A percentile compares a stretch with the other conserved stretches of the same genome.
phyloP scores from a whole-genome alignment of 2,797 vertebrate genomes.

The Loris lydekkerianus region DNA sequence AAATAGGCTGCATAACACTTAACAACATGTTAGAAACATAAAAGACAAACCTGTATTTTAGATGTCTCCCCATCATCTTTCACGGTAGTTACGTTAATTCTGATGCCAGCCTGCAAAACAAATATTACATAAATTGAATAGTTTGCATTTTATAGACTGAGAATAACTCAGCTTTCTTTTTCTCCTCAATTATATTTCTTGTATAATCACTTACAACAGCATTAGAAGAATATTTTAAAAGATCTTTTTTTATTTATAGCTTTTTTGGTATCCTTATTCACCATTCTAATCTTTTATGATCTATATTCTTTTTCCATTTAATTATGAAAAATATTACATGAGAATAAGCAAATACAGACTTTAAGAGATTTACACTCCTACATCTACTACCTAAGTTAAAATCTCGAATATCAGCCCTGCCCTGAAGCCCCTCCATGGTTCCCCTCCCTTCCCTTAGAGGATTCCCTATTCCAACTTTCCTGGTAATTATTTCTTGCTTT shows the following conservation, averaged over 20 bases:
- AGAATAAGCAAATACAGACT: not conserved
- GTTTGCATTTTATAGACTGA: not conserved
- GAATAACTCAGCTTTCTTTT: not conserved
- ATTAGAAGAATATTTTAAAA: not conserved
- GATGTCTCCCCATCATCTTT: slow-evolving; percentile 88
- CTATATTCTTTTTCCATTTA: slow-evolving; percentile 17
- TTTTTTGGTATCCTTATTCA: not conserved
- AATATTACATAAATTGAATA: not conserved
- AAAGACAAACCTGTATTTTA: slow-evolving; percentile 87
- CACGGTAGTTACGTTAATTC: slow-evolving; percentile 92
- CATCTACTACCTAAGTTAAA: not conserved
- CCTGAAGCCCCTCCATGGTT: not conserved
- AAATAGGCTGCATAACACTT: slow-evolving; percentile 20
- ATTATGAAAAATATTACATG: not conserved
- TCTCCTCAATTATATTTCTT: not conserved
- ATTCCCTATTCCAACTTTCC: not conserved
- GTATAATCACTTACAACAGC: not conserved
- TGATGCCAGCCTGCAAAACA: slow-evolving; percentile 91
- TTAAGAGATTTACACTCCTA: not conserved
- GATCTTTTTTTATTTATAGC: slow-evolving; percentile 6
- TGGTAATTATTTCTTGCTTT: slow-evolving; percentile 16
- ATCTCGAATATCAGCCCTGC: not conserved
- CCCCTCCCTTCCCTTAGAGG: not conserved
- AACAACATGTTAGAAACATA: slow-evolving; percentile 54
- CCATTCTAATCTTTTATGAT: slow-evolving; percentile 12